These are phyloP conservation scores for Leuctra nigra DNA, from an alignment of 2,888 invertebrate genomes.

Conservation along the genomic window DNA sequence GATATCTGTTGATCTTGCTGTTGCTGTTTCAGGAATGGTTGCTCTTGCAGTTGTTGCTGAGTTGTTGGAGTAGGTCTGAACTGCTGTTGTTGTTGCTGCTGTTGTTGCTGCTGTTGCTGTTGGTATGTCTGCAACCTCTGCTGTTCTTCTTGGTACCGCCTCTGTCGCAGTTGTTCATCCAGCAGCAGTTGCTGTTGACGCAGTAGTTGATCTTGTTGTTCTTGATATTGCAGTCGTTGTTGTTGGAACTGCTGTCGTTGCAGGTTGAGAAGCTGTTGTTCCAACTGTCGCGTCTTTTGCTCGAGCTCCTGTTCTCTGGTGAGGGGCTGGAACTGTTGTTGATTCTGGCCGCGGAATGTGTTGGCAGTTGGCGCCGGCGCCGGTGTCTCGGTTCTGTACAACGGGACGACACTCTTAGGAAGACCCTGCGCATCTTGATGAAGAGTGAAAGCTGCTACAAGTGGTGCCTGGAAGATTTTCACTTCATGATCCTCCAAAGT, in stretches of 20 bases:
- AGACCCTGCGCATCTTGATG: constrained; percentile 72
- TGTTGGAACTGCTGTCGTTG: constrained; percentile 63
- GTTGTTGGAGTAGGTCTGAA: constrained; percentile 30
- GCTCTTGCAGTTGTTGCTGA: too few relatives aligned
- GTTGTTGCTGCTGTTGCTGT: constrained; percentile 19
- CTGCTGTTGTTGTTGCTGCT: constrained; percentile 16
- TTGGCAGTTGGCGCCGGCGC: constrained; percentile 31
- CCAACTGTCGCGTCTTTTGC: constrained; percentile 60
- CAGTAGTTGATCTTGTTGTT: constrained; percentile 39
- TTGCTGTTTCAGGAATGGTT: constrained; percentile 15
- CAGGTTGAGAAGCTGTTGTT: constrained; percentile 60
- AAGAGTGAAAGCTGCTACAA: constrained; percentile 79
- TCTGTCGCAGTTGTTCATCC: constrained; percentile 36
- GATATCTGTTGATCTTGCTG: too few relatives aligned
- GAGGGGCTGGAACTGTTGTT: constrained; percentile 39
- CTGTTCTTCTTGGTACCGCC: constrained; percentile 30
- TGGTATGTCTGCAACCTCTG: too few relatives aligned
- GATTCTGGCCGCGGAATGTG: constrained; percentile 15
- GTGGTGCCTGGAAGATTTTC: constrained; percentile 55
- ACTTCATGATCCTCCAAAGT: constrained; percentile 21
- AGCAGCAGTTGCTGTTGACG: constrained; percentile 34
- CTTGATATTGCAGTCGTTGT: constrained; percentile 41
- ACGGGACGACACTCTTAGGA: constrained; percentile 71
- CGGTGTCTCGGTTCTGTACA: constrained; percentile 42
- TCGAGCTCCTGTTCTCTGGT: constrained; percentile 44